phyloP scores from a whole-genome alignment of 53 echinoderm and acorn worm genomes.

The Antedon mediterranea region DNA sequence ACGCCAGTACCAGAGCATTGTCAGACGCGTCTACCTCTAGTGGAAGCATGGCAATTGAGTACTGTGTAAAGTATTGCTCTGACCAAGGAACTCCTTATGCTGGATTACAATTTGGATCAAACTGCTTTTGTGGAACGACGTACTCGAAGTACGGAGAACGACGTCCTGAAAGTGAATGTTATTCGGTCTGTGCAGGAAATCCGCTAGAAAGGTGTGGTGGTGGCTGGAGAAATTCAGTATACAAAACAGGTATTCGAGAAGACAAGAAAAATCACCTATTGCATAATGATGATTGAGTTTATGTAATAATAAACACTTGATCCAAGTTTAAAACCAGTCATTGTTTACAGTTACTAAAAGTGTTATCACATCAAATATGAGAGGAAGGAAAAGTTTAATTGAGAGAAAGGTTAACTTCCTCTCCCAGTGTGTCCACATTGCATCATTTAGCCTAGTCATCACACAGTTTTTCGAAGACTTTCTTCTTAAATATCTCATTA shows the following conservation, averaged over 20 bases:
- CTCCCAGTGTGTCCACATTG: too few species aligned
- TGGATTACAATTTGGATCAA: constrained; percentile 25
- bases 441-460: too few species aligned
- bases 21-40: constrained; percentile 6
- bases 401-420: too few species aligned
- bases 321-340: too few species aligned
- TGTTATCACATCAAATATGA: too few species aligned
- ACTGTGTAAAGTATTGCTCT: constrained; percentile 39
- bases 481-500: too few species aligned
- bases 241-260: constrained; percentile 50
- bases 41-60: constrained; percentile 11
- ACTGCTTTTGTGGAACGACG: constrained; percentile 44
- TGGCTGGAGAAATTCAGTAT: constrained; percentile 40
- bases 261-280: too few species aligned
- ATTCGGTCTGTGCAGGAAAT: constrained; percentile 29
- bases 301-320: too few species aligned
- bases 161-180: constrained; percentile 41
- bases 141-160: constrained; percentile 25
- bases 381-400: too few species aligned
- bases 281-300: too few species aligned
- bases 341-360: too few species aligned
- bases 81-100: constrained; percentile 43
- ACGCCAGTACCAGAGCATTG: constrained; percentile 26
- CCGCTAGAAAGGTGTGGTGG: constrained; percentile 34
- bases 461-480: too few species aligned